These are phyloP conservation scores for Orestias chungarensis DNA, from an alignment of 2,797 vertebrate species.

Conservation along the genomic window DNA sequence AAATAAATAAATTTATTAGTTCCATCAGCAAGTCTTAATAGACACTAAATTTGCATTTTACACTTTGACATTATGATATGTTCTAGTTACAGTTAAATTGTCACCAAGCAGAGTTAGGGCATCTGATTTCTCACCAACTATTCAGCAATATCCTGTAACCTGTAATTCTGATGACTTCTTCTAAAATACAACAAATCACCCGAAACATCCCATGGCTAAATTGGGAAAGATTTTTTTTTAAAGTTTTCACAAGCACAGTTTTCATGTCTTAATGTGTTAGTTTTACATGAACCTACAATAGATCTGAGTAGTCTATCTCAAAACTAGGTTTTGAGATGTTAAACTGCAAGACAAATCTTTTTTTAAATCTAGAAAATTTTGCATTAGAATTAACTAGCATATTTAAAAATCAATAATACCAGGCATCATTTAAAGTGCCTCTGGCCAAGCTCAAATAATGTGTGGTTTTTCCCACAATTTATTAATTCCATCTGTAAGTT, in stretches of 20 bases:
- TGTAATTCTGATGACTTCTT: neutral
- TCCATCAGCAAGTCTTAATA: no score
- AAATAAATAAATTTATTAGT: no score
- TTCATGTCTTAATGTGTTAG: neutral
- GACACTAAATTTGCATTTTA: neutral
- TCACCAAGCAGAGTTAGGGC: neutral
- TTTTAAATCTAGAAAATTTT: no score
- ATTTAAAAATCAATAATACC: no score
- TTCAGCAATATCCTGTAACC: neutral
- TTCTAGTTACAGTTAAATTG: neutral
- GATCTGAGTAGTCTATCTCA: no score
- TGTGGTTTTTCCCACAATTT: neutral
- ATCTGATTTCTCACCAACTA: neutral
- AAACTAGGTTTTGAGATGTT: no score
- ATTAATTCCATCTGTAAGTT: neutral
- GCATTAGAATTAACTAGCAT: neutral
- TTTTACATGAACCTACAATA: neutral
- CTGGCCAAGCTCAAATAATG: neutral
- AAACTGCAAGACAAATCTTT: no score
- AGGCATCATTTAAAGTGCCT: neutral
- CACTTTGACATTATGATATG: neutral
- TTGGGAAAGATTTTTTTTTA: no score
- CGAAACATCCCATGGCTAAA: neutral
- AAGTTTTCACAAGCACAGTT: neutral
- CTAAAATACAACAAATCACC: neutral